phyloP scores from a whole-genome alignment of 2,888 invertebrate genomes.

The Cacoxenus indagator region DNA sequence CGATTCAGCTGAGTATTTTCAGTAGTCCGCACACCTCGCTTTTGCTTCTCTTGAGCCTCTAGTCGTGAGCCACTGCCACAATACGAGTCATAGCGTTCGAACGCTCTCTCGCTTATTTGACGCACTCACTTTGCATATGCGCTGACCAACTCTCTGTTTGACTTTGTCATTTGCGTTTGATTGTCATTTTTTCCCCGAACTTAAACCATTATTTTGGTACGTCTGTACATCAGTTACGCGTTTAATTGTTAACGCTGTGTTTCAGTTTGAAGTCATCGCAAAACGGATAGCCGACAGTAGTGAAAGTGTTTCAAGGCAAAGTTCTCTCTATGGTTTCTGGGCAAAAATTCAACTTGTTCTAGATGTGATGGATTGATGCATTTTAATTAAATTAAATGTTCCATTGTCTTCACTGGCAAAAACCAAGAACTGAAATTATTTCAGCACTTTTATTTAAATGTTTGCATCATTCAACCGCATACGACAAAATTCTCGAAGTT shows the following conservation, averaged over 20 bases:
- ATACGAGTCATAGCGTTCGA: no score
- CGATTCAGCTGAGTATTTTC: no score
- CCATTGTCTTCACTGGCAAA: background rate
- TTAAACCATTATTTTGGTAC: constrained; percentile 30
- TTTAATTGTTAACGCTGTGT: background rate
- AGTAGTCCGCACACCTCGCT: no score
- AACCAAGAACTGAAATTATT: constrained; percentile 43
- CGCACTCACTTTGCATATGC: background rate
- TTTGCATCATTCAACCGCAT: constrained; percentile 47
- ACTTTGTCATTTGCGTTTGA: constrained; percentile 53
- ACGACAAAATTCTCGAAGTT: constrained; percentile 21
- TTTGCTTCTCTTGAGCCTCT: no score
- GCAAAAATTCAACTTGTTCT: no score
- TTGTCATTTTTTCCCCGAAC: constrained; percentile 40
- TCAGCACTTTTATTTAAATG: constrained; percentile 58
- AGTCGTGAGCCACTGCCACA: no score
- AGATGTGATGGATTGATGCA: background rate
- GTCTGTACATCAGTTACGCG: background rate
- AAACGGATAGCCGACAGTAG: constrained; percentile 40
- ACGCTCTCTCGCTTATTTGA: background rate
- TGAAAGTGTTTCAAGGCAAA: constrained; percentile 39
- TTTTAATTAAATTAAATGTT: constrained; percentile 22
- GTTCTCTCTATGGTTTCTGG: background rate
- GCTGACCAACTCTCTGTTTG: constrained; percentile 39
- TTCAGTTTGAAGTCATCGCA: constrained; percentile 21